Base-by-base conservation (phyloP, 2,797 vertebrate species). In the Peromyscus melanophrys region DNA sequence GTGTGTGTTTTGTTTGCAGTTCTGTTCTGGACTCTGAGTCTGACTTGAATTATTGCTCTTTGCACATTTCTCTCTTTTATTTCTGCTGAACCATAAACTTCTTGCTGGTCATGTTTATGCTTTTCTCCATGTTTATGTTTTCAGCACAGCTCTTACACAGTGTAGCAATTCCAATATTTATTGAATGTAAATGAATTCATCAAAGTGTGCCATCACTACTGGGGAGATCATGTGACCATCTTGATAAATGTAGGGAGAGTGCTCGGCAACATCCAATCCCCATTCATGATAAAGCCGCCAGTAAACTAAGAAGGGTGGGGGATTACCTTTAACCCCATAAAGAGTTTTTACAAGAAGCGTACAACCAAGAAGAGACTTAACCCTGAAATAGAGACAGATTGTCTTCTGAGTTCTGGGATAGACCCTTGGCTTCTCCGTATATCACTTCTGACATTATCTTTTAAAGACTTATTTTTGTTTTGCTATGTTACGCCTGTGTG, bases 101-200 rank as follows among this genome's bases (percentile, higher is more conserved):
- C 31, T 83, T 34, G 21, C 21, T 84, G 14, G 52, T 75, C 16
- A 76, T 31, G 27, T 52, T 82, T 85, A 89, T 85, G 37, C 40
- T 52, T 95, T 81, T 88, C 87, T 6, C 46, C 55, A 69, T 80
- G 71, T 95, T 94, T 65, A 25, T 31, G 49, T 93, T 95, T 87
- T 86, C 57, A 46, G 14, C 1, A 71, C 4, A 27, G 46, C 14
- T 91, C 67, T 61, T 86, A 59, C 55, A 55, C 37, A 63, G 31
- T 55, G 13, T 75, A 83, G 19, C 21, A 75, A 95, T 80, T 65
- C 61, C 43, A 40, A 34, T 40, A 86, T 91, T 92, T 96, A 83
- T 90, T 75, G 78, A 92, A 93, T 81, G 75, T 83, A 92, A 96
- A 31, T 69, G 77, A 90, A 61, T 92, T 49, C 31, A 93, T 93